phyloP scores from a whole-genome alignment of 2,888 invertebrate species.

The Spisula solida region DNA sequence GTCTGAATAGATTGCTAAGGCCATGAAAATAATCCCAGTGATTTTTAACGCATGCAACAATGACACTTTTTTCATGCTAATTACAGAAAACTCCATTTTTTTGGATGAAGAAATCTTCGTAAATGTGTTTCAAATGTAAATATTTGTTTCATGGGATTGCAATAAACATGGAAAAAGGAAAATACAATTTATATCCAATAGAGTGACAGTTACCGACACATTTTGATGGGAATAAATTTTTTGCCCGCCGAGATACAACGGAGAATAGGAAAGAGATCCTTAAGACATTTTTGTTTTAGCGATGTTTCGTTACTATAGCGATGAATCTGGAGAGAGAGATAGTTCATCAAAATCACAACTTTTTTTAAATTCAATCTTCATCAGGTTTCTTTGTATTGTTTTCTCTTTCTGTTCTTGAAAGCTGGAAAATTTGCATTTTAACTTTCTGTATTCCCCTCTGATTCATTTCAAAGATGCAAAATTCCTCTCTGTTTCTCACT shows the following conservation, averaged over 20 bases:
- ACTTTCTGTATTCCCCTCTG: conserved; percentile 8
- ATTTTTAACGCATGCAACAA: conserved; percentile 41
- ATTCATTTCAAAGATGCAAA: not conserved
- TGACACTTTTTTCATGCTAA: conserved; percentile 32
- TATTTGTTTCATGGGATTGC: conserved; percentile 38
- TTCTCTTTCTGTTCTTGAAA: not conserved
- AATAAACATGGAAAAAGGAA: conserved; percentile 6
- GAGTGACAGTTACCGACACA: conserved; percentile 1
- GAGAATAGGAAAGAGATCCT: conserved; percentile 4
- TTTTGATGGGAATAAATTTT: not conserved
- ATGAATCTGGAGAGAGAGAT: conserved; percentile 9
- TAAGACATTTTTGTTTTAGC: not conserved
- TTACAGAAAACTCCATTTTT: conserved; percentile 7
- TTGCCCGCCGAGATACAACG: not conserved
- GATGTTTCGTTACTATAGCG: not conserved
- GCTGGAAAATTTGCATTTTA: conserved; percentile 17
- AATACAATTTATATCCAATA: conserved; percentile 38
- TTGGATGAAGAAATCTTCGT: conserved; percentile 21
- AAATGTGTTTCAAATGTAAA: conserved; percentile 56
- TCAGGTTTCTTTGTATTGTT: conserved; percentile 4
- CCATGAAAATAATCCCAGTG: conserved; percentile 32
- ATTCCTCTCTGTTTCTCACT: not conserved
- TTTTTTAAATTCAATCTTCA: not conserved
- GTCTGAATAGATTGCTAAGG: conserved; percentile 19
- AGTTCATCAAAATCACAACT: conserved; percentile 5